Conservation (phyloP, 2,797 vertebrate genomes). For the Pempheris klunzingeri region DNA sequence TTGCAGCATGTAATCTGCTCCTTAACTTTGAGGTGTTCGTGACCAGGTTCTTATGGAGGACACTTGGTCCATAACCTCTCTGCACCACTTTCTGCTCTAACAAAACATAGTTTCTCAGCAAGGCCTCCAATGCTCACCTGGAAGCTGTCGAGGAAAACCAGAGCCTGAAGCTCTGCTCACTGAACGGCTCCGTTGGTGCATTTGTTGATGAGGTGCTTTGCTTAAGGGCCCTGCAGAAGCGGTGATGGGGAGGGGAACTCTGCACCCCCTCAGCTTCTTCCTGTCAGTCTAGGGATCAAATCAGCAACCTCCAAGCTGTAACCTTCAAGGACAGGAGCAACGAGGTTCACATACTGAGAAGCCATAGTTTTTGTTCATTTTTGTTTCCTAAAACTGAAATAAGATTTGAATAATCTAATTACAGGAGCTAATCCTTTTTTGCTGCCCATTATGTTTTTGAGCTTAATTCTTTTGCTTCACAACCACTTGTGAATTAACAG, state of each 20-base stretch:
- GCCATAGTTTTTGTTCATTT: neutral
- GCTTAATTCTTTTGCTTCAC: neutral
- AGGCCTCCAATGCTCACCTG: neutral
- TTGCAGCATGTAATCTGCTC: no score
- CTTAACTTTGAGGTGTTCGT: no score
- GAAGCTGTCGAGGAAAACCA: neutral
- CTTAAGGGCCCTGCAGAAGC: neutral
- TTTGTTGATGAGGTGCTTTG: neutral
- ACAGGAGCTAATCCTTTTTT: constrained; percentile 14
- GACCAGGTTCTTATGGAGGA: no score
- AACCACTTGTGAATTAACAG: neutral
- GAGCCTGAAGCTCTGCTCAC: no score
- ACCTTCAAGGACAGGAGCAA: constrained; percentile 2
- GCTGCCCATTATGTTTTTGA: constrained; percentile 7
- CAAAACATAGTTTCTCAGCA: no score
- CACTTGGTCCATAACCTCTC: no score
- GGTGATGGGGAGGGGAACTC: neutral
- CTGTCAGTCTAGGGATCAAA: neutral
- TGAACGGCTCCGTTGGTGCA: neutral
- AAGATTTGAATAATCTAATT: constrained; percentile 23
- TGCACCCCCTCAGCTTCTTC: neutral
- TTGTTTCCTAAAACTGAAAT: constrained; percentile 2
- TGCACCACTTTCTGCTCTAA: no score
- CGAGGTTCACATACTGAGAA: neutral
- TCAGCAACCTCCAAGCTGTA: neutral